Percentiles rank a stretch among this genome's conserved stretches.
Conservation (phyloP, 1,140 invertebrate species). For the Procambarus virginalis region DNA sequence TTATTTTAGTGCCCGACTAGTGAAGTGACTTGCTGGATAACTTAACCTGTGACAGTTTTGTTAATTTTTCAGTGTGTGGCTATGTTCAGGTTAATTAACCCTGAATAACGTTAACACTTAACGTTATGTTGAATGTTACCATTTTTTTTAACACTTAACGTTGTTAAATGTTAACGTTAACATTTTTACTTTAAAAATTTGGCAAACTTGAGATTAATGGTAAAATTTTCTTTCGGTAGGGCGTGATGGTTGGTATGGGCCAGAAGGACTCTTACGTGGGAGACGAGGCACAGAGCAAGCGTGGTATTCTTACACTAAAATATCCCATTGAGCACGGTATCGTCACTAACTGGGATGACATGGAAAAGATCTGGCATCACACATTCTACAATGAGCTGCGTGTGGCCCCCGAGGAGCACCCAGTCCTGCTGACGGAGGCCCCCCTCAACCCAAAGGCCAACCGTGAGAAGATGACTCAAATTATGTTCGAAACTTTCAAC, state of each 20-base stretch:
- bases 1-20: no score
- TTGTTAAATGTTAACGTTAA: no score
- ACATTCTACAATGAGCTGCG: conserved; percentile 58
- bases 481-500: conserved; percentile 63
- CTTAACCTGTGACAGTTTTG: no score
- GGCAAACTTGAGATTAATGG: no score
- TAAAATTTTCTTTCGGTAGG: neutral
- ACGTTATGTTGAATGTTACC: no score
- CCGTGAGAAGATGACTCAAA: conserved; percentile 63
- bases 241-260: conserved; percentile 60
- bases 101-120: no score
- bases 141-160: no score
- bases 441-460: conserved; percentile 62
- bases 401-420: conserved; percentile 54
- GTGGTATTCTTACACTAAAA: conserved; percentile 58
- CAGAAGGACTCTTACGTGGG: conserved; percentile 56
- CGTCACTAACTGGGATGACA: conserved; percentile 61
- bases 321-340: conserved; percentile 61
- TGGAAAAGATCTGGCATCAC: conserved; percentile 63
- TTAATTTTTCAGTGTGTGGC: no score
- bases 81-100: no score
- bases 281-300: conserved; percentile 59
- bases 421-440: conserved; percentile 53
- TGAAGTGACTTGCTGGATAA: no score
- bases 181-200: no score